Conservation (phyloP, 2,113 vertebrate genomes). For the Pungitius pungitius region DNA sequence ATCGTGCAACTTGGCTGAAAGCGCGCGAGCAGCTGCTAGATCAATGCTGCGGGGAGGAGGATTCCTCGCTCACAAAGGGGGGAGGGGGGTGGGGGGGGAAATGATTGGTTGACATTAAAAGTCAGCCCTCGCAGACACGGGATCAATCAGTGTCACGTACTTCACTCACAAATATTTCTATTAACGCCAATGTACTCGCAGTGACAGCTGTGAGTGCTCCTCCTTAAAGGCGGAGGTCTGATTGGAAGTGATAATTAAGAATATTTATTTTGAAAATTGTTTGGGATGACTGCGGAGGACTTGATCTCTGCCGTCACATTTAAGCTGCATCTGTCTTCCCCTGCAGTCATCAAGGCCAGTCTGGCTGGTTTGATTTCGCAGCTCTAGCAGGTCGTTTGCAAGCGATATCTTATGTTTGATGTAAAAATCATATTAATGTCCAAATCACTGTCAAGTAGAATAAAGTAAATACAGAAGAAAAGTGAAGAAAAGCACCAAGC, state of each 20-base stretch:
- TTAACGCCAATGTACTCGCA: not conserved
- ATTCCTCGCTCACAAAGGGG: not conserved
- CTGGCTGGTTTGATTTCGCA: not conserved
- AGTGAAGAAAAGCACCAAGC: not conserved
- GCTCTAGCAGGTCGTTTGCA: not conserved
- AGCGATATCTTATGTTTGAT: not conserved
- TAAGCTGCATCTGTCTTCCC: not conserved
- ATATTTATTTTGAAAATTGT: constrained; percentile 6
- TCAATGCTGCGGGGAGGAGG: not conserved
- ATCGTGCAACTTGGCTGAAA: not conserved
- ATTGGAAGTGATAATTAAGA: not conserved
- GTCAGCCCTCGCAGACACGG: not conserved
- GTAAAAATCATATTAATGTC: not conserved
- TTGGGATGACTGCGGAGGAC: not conserved
- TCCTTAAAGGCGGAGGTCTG: not conserved
- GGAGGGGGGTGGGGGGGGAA: too few relatives aligned
- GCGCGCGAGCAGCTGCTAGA: not conserved
- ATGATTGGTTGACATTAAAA: not conserved
- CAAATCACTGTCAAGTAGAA: not conserved
- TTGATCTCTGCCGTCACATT: not conserved
- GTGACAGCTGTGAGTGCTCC: not conserved
- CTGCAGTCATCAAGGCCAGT: not conserved
- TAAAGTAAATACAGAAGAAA: not conserved
- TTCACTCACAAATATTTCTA: not conserved
- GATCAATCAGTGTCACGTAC: not conserved